Percentiles rank a stretch among this genome's conserved stretches.
These are phyloP conservation scores for Procambarus virginalis DNA, from an alignment of 1,140 invertebrate genomes.

Conservation along the genomic window DNA sequence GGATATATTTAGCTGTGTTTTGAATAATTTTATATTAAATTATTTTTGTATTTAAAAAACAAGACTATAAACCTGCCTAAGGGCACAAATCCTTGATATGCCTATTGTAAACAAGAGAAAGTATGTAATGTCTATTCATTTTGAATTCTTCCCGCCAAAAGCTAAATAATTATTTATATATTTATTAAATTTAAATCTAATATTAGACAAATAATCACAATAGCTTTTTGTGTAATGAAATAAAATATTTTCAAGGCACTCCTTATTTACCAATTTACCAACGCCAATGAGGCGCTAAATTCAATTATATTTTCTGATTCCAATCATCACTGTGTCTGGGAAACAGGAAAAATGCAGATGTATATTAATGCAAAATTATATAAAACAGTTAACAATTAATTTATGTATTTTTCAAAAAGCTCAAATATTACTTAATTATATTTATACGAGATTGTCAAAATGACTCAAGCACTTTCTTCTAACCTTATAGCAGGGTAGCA, in stretches of 20 bases:
- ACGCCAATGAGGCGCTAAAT: background rate
- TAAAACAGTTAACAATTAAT: too few species aligned
- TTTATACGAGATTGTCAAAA: too few species aligned
- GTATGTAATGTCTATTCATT: background rate
- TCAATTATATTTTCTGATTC: background rate
- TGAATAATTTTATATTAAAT: background rate
- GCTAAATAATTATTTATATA: background rate
- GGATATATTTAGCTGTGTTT: background rate
- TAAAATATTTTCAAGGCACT: background rate
- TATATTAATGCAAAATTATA: too few species aligned
- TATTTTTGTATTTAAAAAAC: background rate
- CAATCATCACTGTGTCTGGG: too few species aligned
- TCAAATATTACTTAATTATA: too few species aligned
- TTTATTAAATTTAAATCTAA: background rate
- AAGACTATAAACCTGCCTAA: background rate
- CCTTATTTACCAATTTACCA: conserved; percentile 13
- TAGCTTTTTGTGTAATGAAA: background rate
- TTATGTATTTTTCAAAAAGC: too few species aligned
- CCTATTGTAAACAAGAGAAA: conserved; percentile 1
- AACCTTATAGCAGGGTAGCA: too few species aligned
- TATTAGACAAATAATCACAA: too few species aligned
- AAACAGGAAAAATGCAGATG: too few species aligned
- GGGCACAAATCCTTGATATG: background rate
- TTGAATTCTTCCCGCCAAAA: background rate
- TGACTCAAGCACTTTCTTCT: too few species aligned